phyloP scores from a whole-genome alignment of 2,113 vertebrate genomes.

The Tachycineta bicolor region DNA sequence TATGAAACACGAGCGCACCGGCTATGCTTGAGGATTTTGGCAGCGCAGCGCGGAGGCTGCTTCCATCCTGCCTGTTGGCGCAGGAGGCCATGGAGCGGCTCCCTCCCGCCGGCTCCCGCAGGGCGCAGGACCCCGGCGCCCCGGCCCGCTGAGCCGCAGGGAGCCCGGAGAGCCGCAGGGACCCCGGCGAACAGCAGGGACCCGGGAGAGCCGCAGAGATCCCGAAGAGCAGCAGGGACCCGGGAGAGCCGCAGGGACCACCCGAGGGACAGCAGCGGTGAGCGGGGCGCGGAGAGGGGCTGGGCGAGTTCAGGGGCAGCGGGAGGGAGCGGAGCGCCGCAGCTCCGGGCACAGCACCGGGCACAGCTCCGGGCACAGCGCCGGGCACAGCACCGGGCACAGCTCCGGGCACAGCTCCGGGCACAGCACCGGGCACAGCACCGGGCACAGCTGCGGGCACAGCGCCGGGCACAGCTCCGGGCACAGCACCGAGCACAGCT shows the following conservation, averaged over 20 bases:
- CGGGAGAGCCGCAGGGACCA: background rate
- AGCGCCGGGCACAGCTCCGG: too few relatives aligned
- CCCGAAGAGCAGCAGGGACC: background rate
- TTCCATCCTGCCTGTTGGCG: background rate
- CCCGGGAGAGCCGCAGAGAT: background rate
- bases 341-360: background rate
- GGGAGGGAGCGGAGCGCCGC: background rate
- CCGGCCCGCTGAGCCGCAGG: constrained; percentile 7
- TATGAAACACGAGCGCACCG: background rate
- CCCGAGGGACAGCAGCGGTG: background rate
- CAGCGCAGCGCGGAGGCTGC: background rate
- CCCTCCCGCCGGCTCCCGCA: background rate
- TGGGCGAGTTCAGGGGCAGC: background rate
- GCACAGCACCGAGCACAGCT: too few relatives aligned
- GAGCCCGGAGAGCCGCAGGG: background rate
- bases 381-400: too few relatives aligned
- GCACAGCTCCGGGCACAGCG: too few relatives aligned
- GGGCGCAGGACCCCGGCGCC: background rate
- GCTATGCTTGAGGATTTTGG: background rate
- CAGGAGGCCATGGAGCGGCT: background rate
- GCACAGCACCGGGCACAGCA: too few relatives aligned
- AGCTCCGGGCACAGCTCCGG: too few relatives aligned
- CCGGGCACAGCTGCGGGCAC: too few relatives aligned
- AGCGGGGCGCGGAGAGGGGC: background rate
- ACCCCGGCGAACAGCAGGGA: background rate